Evolutionary conservation across 30 jellyfish, hydroid and myxozoan genomes (phyloP).

Genomic region (Chironex yamaguchii): DNA sequence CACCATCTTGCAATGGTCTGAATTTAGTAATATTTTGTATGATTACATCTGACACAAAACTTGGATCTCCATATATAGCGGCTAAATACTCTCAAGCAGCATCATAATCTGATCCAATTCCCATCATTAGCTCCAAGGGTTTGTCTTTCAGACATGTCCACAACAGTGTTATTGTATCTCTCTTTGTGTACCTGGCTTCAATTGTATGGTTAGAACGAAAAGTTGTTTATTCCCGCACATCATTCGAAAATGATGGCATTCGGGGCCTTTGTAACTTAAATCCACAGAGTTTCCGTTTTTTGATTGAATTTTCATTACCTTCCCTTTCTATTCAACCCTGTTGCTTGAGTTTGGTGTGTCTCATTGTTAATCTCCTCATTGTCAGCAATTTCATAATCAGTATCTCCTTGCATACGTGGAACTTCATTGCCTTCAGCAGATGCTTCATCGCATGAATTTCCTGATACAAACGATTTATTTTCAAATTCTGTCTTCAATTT

Average conservation of each 20-base stretch:
- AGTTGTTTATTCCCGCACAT: conserved; percentile 65
- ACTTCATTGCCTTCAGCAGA: conserved; percentile 37
- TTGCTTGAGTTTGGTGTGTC: conserved; percentile 1
- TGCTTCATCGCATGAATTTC: conserved; percentile 19
- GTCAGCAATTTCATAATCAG: conserved; percentile 36
- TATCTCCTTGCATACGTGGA: conserved; percentile 51
- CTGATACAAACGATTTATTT: conserved; percentile 3
- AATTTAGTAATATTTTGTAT: conserved; percentile 67
- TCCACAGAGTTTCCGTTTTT: conserved; percentile 52
- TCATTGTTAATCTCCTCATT: not conserved
- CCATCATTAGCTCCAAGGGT: not conserved
- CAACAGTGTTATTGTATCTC: too few species aligned
- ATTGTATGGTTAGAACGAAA: conserved; percentile 60
- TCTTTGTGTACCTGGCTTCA: too few species aligned
- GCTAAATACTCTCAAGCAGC: conserved; percentile 74
- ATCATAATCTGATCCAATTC: conserved; percentile 64
- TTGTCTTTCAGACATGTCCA: not conserved
- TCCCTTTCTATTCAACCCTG: not conserved
- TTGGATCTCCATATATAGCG: conserved; percentile 78
- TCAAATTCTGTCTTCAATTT: conserved; percentile 19
- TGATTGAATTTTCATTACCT: conserved; percentile 2
- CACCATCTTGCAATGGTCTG: conserved; percentile 72
- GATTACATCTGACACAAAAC: conserved; percentile 65
- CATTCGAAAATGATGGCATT: conserved; percentile 71
- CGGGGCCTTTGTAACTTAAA: conserved; percentile 52